These are phyloP conservation scores for Listrodromus nycthemerus DNA, from an alignment of 2,888 invertebrate genomes.

Conservation along the genomic window DNA sequence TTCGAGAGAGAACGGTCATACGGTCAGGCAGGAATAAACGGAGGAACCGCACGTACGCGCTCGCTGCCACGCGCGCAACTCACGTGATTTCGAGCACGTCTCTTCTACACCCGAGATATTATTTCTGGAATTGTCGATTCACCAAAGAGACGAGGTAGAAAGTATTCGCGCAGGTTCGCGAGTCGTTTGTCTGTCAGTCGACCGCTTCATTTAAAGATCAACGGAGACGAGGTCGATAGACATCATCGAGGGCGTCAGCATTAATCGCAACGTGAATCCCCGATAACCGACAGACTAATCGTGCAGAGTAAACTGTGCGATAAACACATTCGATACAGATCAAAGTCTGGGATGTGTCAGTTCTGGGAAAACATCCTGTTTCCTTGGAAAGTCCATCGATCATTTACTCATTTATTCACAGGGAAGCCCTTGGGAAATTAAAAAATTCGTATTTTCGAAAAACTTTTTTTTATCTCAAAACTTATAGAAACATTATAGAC, in stretches of 20 bases:
- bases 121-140: conserved; percentile 38
- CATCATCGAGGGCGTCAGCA: background rate
- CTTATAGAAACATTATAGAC: too few relatives aligned
- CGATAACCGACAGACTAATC: background rate
- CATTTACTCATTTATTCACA: background rate
- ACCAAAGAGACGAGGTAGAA: conserved; percentile 7
- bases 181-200: background rate
- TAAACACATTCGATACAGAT: conserved; percentile 10
- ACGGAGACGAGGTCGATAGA: background rate
- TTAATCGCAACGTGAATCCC: background rate
- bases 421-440: background rate
- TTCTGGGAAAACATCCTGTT: conserved; percentile 12
- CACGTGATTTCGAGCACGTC: conserved; percentile 49
- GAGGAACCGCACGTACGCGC: conserved; percentile 48
- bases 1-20: conserved; percentile 13
- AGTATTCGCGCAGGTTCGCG: conserved; percentile 11
- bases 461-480: too few relatives aligned
- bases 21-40: conserved; percentile 16
- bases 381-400: background rate
- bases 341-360: conserved; percentile 13
- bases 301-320: background rate
- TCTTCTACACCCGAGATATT: conserved; percentile 13
- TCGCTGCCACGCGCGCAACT: conserved; percentile 29
- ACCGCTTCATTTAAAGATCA: conserved; percentile 12
- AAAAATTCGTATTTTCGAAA: too few relatives aligned